phyloP scores from a whole-genome alignment of 2,797 vertebrate genomes.

The Acipenser transmontanus region DNA sequence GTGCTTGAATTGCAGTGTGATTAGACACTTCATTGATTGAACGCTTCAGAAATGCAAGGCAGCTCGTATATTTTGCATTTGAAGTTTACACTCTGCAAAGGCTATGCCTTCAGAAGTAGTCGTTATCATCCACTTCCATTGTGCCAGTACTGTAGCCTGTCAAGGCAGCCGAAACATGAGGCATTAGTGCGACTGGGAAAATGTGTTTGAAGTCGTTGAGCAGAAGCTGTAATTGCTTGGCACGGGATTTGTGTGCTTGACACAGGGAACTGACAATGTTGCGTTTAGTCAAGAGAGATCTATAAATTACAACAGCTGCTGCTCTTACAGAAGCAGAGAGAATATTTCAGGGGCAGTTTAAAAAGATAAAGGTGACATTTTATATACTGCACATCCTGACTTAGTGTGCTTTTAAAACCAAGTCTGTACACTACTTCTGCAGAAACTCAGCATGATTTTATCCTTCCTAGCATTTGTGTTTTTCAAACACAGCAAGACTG shows the following conservation, averaged over 20 bases:
- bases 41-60: background rate
- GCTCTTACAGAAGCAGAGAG: conserved; percentile 30
- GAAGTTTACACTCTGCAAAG: conserved; percentile 1
- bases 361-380: conserved; percentile 21
- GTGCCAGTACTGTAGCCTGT: conserved; percentile 3
- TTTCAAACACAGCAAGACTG: too few relatives aligned
- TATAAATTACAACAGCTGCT: conserved; percentile 47
- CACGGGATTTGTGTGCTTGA: conserved; percentile 55
- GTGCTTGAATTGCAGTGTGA: conserved; percentile 2
- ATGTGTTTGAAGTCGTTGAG: conserved; percentile 29
- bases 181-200: conserved; percentile 29
- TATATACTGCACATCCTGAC: background rate
- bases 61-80: background rate
- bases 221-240: conserved; percentile 45
- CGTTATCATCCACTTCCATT: background rate
- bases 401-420: too few relatives aligned
- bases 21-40: conserved; percentile 4
- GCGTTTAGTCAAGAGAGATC: conserved; percentile 42
- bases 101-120: background rate
- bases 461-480: too few relatives aligned
- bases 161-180: conserved; percentile 14
- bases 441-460: too few relatives aligned
- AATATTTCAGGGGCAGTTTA: conserved; percentile 10
- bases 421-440: too few relatives aligned
- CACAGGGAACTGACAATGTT: conserved; percentile 50